phyloP scores from a whole-genome alignment of 2,113 vertebrate species.

The Neodon shergylaensis region DNA sequence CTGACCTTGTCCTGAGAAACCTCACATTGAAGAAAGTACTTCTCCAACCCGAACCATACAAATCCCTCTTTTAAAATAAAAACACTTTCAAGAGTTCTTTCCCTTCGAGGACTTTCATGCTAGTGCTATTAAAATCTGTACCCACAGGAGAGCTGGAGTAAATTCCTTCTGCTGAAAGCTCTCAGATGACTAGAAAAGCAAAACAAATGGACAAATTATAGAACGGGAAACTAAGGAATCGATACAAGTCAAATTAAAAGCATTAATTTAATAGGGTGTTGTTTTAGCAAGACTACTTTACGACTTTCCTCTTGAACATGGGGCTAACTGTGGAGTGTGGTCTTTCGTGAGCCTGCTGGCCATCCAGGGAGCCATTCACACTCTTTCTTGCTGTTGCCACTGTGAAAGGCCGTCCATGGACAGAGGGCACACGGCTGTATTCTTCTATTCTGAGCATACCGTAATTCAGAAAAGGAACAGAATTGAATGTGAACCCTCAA shows the following conservation, averaged over 20 bases:
- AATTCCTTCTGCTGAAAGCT: conserved; percentile 37
- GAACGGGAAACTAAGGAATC: conserved; percentile 46
- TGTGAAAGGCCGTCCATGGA: neutral
- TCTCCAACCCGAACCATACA: neutral
- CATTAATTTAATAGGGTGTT: conserved; percentile 60
- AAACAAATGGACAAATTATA: conserved; percentile 71
- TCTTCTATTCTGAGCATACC: neutral
- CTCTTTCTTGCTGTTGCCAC: fast-evolving
- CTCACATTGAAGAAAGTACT: neutral
- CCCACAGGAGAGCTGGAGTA: neutral
- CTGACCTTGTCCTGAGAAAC: neutral
- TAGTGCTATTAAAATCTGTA: conserved; percentile 42
- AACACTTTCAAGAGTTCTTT: neutral
- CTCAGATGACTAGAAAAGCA: conserved; percentile 50
- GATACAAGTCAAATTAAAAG: conserved; percentile 70
- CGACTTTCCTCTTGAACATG: fast-evolving
- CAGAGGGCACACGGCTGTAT: neutral
- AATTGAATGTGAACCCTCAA: neutral
- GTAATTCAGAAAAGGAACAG: neutral
- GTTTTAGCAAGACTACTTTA: conserved; percentile 15
- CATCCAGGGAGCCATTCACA: fast-evolving
- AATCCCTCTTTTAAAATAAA: neutral
- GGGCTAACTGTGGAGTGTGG: neutral
- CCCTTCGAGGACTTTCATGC: conserved; percentile 13
- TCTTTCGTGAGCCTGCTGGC: fast-evolving